These are phyloP conservation scores for Drymonia ruficornis DNA, from an alignment of 2,888 invertebrate genomes.

Conservation along the genomic window DNA sequence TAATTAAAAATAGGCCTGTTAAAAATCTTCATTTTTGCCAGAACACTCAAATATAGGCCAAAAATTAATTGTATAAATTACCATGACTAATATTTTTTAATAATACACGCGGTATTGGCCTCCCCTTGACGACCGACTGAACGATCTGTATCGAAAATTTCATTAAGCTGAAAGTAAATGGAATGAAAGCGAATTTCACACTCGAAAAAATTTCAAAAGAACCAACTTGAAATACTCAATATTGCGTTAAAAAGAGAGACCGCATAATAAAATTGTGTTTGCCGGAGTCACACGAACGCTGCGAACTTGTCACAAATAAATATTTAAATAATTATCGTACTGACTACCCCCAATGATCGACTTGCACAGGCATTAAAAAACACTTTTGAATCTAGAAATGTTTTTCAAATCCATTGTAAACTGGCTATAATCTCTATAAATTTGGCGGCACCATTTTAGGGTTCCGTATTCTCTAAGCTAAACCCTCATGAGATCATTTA, in stretches of 20 bases:
- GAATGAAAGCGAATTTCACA: conserved; percentile 73
- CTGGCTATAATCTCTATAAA: too few relatives aligned
- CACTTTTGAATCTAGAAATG: too few relatives aligned
- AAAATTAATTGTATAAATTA: conserved; percentile 60
- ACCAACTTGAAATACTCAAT: conserved; percentile 66
- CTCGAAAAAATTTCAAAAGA: conserved; percentile 73
- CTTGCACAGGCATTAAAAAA: too few relatives aligned
- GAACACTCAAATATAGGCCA: conserved; percentile 5
- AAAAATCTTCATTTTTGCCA: not conserved
- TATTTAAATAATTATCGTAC: too few relatives aligned
- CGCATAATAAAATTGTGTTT: conserved; percentile 72
- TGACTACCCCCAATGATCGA: too few relatives aligned
- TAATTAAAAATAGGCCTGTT: too few relatives aligned
- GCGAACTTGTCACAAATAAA: conserved; percentile 21
- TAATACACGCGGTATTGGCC: conserved; percentile 33
- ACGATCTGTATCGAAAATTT: conserved; percentile 67
- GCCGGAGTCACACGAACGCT: conserved; percentile 38
- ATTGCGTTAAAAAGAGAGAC: conserved; percentile 68
- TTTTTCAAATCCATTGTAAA: too few relatives aligned
- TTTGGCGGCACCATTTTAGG: too few relatives aligned
- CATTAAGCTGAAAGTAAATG: conserved; percentile 73
- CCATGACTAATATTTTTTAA: conserved; percentile 53
- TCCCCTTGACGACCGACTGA: conserved; percentile 27
- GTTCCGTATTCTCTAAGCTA: too few relatives aligned
- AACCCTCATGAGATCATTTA: too few relatives aligned